phyloP scores from a whole-genome alignment of 1,140 invertebrate genomes.

The Metaphire vulgaris region DNA sequence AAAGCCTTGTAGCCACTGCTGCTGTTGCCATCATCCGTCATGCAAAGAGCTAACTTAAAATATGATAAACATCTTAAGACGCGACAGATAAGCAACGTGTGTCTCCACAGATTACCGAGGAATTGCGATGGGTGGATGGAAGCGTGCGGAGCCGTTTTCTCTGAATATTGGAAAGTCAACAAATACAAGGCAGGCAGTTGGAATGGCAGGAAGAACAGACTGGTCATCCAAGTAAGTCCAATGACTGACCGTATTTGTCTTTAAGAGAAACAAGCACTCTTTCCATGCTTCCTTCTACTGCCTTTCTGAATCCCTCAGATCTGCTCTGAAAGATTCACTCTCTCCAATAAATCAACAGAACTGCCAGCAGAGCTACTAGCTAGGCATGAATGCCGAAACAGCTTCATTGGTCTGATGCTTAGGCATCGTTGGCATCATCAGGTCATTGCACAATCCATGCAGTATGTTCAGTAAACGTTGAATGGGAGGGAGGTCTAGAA shows the following conservation, averaged over 20 bases:
- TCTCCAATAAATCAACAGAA: too few species aligned
- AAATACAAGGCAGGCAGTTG: constrained; percentile 19
- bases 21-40: not conserved
- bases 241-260: not conserved
- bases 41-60: not conserved
- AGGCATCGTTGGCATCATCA: too few species aligned
- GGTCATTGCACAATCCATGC: too few species aligned
- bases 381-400: too few species aligned
- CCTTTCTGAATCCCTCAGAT: too few species aligned
- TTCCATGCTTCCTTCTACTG: too few species aligned
- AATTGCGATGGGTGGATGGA: constrained; percentile 18
- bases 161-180: constrained; percentile 8
- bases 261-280: too few species aligned
- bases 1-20: not conserved
- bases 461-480: too few species aligned
- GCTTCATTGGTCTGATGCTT: too few species aligned
- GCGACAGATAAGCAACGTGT: not conserved
- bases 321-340: too few species aligned
- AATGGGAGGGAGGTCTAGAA: too few species aligned
- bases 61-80: not conserved
- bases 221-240: constrained; percentile 25
- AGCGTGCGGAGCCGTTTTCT: constrained; percentile 16
- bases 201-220: constrained; percentile 23
- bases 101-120: not conserved
- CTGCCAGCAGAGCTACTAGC: too few species aligned